phyloP scores from a whole-genome alignment of 2,888 invertebrate species.

The Erebia epiphron region DNA sequence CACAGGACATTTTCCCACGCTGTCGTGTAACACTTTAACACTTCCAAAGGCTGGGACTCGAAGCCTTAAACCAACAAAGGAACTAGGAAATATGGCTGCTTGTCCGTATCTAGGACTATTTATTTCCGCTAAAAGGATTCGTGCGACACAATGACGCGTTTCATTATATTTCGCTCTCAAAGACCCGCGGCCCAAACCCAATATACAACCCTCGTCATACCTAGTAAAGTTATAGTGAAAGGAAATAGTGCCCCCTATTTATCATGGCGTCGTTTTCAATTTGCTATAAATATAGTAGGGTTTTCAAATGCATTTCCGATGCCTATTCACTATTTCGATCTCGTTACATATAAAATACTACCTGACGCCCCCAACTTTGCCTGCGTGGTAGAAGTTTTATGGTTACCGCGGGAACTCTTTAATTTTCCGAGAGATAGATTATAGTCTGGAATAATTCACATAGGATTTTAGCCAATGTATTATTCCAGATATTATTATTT shows the following conservation, averaged over 20 bases:
- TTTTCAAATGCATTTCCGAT: not conserved
- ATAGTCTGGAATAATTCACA: too few relatives aligned
- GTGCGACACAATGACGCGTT: not conserved
- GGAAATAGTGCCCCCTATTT: not conserved
- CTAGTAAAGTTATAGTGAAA: not conserved
- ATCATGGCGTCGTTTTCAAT: not conserved
- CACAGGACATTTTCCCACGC: not conserved
- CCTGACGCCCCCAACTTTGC: too few relatives aligned
- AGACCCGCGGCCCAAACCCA: not conserved
- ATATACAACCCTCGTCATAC: constrained; percentile 14
- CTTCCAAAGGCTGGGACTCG: too few relatives aligned
- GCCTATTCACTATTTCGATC: not conserved
- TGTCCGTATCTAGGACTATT: constrained; percentile 1
- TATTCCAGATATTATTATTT: too few relatives aligned
- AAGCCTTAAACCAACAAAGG: not conserved
- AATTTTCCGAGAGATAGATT: too few relatives aligned
- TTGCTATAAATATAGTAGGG: not conserved
- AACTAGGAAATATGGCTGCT: not conserved
- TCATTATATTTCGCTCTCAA: constrained; percentile 3
- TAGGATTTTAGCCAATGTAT: too few relatives aligned
- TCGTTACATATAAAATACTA: too few relatives aligned
- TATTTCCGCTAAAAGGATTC: constrained; percentile 11
- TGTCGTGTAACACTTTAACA: constrained; percentile 1
- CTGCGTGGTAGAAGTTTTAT: too few relatives aligned
- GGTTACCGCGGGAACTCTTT: too few relatives aligned